Evolutionary conservation across 2,113 vertebrate genomes (phyloP), one percentile per base, ranked within the genome.

Genomic region (Callipepla squamata): DNA sequence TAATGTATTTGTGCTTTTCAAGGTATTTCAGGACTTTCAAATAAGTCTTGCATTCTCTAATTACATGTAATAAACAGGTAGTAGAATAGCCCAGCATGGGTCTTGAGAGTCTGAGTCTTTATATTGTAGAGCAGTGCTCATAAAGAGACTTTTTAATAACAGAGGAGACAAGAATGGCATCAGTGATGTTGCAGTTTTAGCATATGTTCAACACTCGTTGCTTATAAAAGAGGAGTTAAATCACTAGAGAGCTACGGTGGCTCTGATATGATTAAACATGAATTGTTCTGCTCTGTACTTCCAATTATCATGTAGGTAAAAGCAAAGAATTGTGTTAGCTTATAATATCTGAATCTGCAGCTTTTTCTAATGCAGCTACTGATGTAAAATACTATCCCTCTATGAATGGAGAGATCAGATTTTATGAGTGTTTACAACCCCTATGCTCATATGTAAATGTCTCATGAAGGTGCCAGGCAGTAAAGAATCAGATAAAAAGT

Each of bases 121-220:
- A 0, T 34, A 78, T 62, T 85, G 70, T 80, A 90, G 63, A 96
- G 75, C 82, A 94, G 81, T 89, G 93, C 65, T 95, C 79, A 74
- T 95, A 96, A 97, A 97, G 86, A 96, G 96, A 91, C 67, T 61
- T 70, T 90, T 93, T 78, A 95, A 87, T 76, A 86, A 85, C 87
- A 80, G 77, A 93, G 87, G 70, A 96, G 83, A 91, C 92, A 96
- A 94, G 92, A 58, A 79, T 70, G 73, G 38, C 59, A 87, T 85
- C 79, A 90, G 26, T 68, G 80, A 88, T 93, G 62, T 5, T 92
- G 78, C 30, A 80, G 32, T 85, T 97, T 93, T 91, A 96, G 75
- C 90, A 63, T 94, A 78, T 73, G 78, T 69, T 82, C 78, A 84
- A 84, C 53, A 77, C 11, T 1, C 22, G 40, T 72, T 93, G 87